These are phyloP conservation scores for Pegoplata infirma DNA, from an alignment of 2,888 invertebrate genomes.

Conservation along the genomic window DNA sequence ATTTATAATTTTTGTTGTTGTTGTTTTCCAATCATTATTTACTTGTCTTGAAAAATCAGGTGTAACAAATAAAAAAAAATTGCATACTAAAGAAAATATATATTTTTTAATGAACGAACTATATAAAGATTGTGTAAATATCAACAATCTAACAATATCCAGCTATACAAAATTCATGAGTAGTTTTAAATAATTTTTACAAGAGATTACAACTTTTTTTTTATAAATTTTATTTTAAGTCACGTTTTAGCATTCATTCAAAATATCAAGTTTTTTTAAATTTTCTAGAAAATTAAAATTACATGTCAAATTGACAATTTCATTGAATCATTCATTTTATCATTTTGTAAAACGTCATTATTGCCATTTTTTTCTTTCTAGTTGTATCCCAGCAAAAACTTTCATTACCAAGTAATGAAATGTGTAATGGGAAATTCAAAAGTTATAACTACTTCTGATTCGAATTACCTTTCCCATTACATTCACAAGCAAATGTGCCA, in stretches of 20 bases:
- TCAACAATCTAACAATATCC: background rate
- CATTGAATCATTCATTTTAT: background rate
- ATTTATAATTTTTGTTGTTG: background rate
- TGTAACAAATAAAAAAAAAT: constrained; percentile 57
- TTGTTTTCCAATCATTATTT: constrained; percentile 29
- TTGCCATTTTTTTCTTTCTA: background rate
- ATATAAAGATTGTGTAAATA: constrained; percentile 11
- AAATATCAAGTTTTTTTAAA: background rate
- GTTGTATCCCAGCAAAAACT: too few species aligned
- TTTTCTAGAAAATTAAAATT: background rate
- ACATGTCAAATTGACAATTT: too few species aligned
- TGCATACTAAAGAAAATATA: too few species aligned
- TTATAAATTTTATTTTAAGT: constrained; percentile 13
- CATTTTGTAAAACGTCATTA: background rate
- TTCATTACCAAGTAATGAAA: too few species aligned
- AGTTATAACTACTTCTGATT: too few species aligned
- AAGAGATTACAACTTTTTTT: constrained; percentile 3
- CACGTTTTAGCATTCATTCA: constrained; percentile 36
- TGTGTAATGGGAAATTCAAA: too few species aligned
- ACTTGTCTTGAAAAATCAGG: constrained; percentile 56
- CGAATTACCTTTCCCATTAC: too few species aligned
- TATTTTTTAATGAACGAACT: too few species aligned
- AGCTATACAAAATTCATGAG: constrained; percentile 12
- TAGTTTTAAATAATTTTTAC: constrained; percentile 17
- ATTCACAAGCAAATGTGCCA: too few species aligned